These are phyloP conservation scores for Lindbergichthys nudifrons DNA, from an alignment of 2,797 vertebrate species.

Conservation along the genomic window DNA sequence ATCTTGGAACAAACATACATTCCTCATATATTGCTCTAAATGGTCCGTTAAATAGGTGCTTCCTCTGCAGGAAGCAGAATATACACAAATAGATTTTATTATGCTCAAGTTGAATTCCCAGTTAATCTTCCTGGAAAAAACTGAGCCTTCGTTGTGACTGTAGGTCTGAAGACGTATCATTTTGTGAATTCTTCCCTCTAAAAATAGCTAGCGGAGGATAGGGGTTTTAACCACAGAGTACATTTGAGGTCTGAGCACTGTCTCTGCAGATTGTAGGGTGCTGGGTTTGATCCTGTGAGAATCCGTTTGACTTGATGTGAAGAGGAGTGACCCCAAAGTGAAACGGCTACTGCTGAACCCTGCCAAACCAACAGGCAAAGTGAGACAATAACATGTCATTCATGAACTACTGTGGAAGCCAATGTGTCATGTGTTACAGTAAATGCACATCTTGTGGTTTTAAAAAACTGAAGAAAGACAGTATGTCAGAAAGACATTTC, in stretches of 20 bases:
- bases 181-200: conserved; percentile 79
- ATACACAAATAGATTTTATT: conserved; percentile 70
- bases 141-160: conserved; percentile 38
- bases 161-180: conserved; percentile 74
- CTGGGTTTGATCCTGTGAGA: conserved; percentile 67
- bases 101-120: conserved; percentile 61
- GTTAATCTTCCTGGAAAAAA: conserved; percentile 70
- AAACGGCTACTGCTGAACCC: conserved; percentile 34
- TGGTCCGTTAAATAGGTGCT: conserved; percentile 47
- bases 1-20: conserved; percentile 48
- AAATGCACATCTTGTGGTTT: not conserved
- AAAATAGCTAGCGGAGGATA: conserved; percentile 76
- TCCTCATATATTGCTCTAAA: conserved; percentile 50
- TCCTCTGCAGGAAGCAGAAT: conserved; percentile 58
- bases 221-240: conserved; percentile 77
- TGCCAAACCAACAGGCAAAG: conserved; percentile 44
- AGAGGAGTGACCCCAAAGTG: conserved; percentile 59
- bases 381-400: conserved; percentile 63
- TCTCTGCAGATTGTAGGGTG: conserved; percentile 71
- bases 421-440: conserved; percentile 4
- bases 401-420: conserved; percentile 36
- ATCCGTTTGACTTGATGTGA: conserved; percentile 57
- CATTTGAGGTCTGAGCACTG: conserved; percentile 78
- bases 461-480: not conserved
- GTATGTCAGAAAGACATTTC: conserved; percentile 4